These are phyloP conservation scores for Hydriomena furcata DNA, from an alignment of 2,888 invertebrate species.

Conservation along the genomic window DNA sequence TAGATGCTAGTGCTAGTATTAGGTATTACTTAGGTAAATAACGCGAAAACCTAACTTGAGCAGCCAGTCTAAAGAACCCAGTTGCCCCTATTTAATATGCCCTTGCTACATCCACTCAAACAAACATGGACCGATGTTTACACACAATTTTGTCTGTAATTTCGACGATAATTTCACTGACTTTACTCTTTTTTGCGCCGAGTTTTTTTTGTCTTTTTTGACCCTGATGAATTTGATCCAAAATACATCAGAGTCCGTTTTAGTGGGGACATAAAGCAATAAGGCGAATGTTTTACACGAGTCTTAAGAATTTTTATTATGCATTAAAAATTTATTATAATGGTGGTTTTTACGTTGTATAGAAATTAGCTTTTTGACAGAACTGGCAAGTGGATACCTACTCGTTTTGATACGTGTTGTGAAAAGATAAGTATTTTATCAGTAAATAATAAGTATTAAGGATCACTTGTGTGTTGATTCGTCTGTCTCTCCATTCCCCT, in stretches of 20 bases:
- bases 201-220: conserved; percentile 19
- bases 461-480: too few species aligned
- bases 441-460: too few species aligned
- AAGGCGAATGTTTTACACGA: conserved; percentile 23
- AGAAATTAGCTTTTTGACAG: conserved; percentile 10
- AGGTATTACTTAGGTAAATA: too few species aligned
- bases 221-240: conserved; percentile 21
- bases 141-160: conserved; percentile 33
- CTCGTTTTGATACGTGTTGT: too few species aligned
- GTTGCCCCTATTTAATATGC: conserved; percentile 6
- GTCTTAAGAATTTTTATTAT: conserved; percentile 24
- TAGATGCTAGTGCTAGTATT: too few species aligned
- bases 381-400: too few species aligned
- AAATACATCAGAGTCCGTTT: conserved; percentile 27
- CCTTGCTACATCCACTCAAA: conserved; percentile 29
- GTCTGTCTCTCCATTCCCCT: too few species aligned
- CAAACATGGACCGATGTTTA: conserved; percentile 43
- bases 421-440: too few species aligned
- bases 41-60: not conserved
- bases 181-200: conserved; percentile 24
- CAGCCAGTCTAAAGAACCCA: conserved; percentile 5
- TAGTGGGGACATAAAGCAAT: conserved; percentile 27
- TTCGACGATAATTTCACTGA: conserved; percentile 25
- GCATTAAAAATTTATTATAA: conserved; percentile 17
- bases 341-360: conserved; percentile 21